Base-by-base conservation (phyloP, 1,140 invertebrate species). In the Parasteatoda tepidariorum region DNA sequence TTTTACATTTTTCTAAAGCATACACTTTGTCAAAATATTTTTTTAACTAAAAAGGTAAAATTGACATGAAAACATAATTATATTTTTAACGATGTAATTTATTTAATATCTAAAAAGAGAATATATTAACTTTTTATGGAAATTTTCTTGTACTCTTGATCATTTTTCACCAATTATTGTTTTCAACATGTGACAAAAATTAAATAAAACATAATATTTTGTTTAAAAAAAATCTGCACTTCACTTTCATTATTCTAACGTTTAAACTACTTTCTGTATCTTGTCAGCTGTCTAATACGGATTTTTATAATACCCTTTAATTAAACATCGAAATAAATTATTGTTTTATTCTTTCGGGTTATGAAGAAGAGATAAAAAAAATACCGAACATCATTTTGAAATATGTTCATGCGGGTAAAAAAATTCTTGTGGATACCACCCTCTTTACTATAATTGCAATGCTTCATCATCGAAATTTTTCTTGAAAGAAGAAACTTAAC, bases 291-390 rank as follows among this genome's bases (percentile, higher is more conserved):
- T 62, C 73, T 18, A 62, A 75, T 62, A 75, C 57, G 59, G 55
- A 75, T 75, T 75, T 75, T 75, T 75, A 55, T 75, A 75, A 75
- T 75, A 75, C 61, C 62, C 73, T 75, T 75, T 75, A 75, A 75
- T 75, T 75, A 75, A 75, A 55, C 59, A 41, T 55, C 59, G 33
- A 75, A 62, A 75, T 75, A 75, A 75, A 75, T 62, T 75, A 75
- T 75, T 75, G 59, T 75, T 62, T 75, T 48, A 28, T 28, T 22
- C 59, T 7, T 33, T 15, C 33, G 26, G 22, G 33, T n/a, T 57
- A 73, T 57, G 54, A 57, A 73, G 11, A 33, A 24, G 2, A 15
- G 66, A 22, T 31, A 22, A 31, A 73, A 73, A 73, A 73, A 73
- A 55, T 13, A n/a, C 26, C 68, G 28, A 54, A 26, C 26, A 24